Percentiles rank a stretch among this genome's conserved stretches.
These are phyloP conservation scores for Acinonyx jubatus DNA, from an alignment of 2,113 vertebrate genomes.

Conservation along the genomic window DNA sequence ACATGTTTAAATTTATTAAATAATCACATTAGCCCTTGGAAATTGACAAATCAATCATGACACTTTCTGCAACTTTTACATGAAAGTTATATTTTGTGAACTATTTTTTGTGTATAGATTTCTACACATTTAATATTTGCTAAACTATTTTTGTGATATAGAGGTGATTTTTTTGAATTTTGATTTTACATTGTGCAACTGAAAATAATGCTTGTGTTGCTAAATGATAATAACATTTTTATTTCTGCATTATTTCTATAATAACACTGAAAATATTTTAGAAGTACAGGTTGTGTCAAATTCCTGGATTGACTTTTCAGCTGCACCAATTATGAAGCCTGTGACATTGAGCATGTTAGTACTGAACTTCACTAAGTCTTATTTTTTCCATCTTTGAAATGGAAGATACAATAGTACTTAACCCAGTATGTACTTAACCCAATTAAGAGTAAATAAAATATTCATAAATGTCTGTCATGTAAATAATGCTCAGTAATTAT, in stretches of 20 bases:
- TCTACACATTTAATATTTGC: neutral
- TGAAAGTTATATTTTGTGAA: neutral
- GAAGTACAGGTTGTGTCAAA: neutral
- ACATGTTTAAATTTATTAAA: neutral
- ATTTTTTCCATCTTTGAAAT: neutral
- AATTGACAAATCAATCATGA: neutral
- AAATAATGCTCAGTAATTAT: neutral
- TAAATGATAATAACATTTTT: neutral
- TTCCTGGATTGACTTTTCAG: neutral
- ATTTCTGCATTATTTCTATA: neutral
- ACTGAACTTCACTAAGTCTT: neutral
- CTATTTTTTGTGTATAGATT: neutral
- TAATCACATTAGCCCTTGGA: neutral
- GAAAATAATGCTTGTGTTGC: neutral
- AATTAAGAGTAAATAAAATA: neutral
- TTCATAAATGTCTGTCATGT: neutral
- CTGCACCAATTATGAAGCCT: neutral
- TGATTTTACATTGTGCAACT: neutral
- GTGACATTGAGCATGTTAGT: neutral
- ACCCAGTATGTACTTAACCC: neutral
- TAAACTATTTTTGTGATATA: neutral
- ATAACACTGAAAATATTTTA: neutral
- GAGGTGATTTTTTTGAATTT: neutral
- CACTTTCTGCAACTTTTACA: neutral
- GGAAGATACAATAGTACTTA: neutral